Evolutionary conservation across 2,113 vertebrate species (phyloP), one percentile per base, ranked within the genome.

Genomic region (Platysteira castanea): DNA sequence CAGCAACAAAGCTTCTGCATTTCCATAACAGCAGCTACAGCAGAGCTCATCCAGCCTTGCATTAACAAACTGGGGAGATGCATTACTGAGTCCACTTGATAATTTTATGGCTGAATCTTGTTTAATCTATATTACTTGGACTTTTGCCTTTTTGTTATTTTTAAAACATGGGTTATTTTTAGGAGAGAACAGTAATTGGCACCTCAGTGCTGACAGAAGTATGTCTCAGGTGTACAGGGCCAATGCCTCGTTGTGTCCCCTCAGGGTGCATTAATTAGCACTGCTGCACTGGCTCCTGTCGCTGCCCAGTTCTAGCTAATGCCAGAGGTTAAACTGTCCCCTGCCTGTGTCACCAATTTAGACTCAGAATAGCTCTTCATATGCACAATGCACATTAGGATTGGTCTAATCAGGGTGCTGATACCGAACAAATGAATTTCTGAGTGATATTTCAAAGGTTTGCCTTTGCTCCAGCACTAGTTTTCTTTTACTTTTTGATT

Each of bases 261-360:
- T 93, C 85, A 90, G 95, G 95, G 90, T 94, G 79, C 88, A 76
- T 95, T 97, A 94, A 94, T 96, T 94, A 95, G 77, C 80, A 61
- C 79, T 84, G 44, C 86, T 95, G 93, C 94, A 84, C 88, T 96
- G 90, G 85, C 92, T 95, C 33, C 1, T 54, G 20, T 90, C 4
- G 0, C 54, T 96, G 91, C 92, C 77, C 86, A 89, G 35, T 91
- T 97, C 87, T 67, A 90, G 79, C 87, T 84, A 73, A 73, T 70
- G 94, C 95, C 96, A 95, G 94, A 96, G 94, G 93, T 96, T 94
- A 95, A 96, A 79, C 76, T 82, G 87, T 94, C 93, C 90, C 85
- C 91, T 93, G 81, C 46, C 90, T 71, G 81, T 53, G 68, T 54
- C 77, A 80, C 90, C 69, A 89, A 71, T 89, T 75, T 83, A 54